phyloP scores from a whole-genome alignment of 2,888 invertebrate genomes.

The Cryptosula pallasiana region DNA sequence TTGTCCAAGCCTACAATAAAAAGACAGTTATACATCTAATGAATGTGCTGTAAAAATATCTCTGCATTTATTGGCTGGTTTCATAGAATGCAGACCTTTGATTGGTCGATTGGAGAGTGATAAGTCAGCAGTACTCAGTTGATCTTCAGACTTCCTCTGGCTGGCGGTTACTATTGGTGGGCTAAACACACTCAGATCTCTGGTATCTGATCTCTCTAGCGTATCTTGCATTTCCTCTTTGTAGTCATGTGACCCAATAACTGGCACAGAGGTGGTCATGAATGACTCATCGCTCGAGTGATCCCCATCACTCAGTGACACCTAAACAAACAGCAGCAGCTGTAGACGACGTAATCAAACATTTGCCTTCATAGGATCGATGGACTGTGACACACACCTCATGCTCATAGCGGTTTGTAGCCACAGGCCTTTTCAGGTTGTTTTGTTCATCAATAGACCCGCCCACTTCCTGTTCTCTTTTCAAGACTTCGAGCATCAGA shows the following conservation, averaged over 20 bases:
- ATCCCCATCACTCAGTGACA: constrained; percentile 17
- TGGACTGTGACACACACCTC: constrained; percentile 18
- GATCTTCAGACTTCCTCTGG: constrained; percentile 27
- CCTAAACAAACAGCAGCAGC: background rate
- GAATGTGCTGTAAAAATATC: too few species aligned
- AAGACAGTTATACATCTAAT: too few species aligned
- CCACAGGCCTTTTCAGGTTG: constrained; percentile 19
- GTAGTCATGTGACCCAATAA: constrained; percentile 36
- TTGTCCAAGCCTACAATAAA: background rate
- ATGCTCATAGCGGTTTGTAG: constrained; percentile 1
- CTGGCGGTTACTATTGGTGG: constrained; percentile 43
- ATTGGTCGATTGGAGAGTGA: background rate
- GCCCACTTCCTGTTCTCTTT: constrained; percentile 22
- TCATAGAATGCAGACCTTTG: background rate
- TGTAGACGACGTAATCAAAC: too few species aligned
- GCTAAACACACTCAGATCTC: constrained; percentile 48
- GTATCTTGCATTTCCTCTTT: constrained; percentile 43
- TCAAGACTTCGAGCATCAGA: constrained; percentile 13
- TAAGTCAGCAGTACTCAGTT: background rate
- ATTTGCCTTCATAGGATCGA: too few species aligned
- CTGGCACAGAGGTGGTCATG: constrained; percentile 4
- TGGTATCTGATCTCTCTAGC: constrained; percentile 31
- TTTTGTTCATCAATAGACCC: constrained; percentile 16
- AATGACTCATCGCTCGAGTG: constrained; percentile 21
- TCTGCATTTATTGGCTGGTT: background rate